phyloP scores from a whole-genome alignment of 2,113 vertebrate species.

The Malurus alboscapulatus region DNA sequence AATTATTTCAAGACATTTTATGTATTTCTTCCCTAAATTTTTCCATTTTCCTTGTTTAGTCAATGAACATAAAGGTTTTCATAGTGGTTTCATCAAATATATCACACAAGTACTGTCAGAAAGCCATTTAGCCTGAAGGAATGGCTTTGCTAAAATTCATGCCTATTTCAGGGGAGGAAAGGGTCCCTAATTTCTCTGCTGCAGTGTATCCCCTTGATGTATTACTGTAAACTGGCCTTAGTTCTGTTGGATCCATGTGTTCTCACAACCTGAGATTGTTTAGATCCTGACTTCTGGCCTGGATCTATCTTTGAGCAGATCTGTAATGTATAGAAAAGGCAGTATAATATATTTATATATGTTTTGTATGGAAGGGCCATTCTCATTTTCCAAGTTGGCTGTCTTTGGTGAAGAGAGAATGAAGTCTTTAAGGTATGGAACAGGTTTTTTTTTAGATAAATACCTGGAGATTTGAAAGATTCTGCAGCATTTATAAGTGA shows the following conservation, averaged over 20 bases:
- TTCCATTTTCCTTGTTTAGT: background rate
- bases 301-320: background rate
- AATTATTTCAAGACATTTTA: background rate
- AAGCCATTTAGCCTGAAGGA: background rate
- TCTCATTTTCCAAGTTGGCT: background rate
- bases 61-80: background rate
- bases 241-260: background rate
- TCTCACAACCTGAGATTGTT: background rate
- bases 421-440: background rate
- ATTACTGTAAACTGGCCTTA: background rate
- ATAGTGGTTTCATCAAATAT: background rate
- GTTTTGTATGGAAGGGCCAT: background rate
- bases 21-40: background rate
- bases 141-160: background rate
- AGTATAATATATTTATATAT: background rate
- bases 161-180: background rate
- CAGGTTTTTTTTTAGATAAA: background rate
- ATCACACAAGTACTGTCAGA: background rate
- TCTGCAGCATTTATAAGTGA: constrained; percentile 13
- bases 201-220: background rate
- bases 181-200: background rate
- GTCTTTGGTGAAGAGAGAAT: background rate
- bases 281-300: background rate
- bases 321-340: background rate
- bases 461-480: background rate